phyloP scores from a whole-genome alignment of 1,140 invertebrate species.

The Drosophila ohnishii region DNA sequence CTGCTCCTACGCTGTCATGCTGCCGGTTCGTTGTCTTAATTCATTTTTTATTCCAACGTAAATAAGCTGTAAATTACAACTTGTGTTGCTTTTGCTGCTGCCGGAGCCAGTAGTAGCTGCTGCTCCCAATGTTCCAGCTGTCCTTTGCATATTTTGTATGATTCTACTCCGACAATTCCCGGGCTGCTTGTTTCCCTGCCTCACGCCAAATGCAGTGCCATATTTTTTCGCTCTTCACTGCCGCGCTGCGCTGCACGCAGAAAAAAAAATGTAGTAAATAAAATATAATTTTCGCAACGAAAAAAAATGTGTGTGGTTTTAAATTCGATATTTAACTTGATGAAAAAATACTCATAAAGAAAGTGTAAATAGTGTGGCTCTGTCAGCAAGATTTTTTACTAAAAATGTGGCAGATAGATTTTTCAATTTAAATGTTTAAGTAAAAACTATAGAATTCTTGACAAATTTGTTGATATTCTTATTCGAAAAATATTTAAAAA shows the following conservation, averaged over 20 bases:
- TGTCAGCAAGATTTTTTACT: neutral
- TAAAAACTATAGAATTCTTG: neutral
- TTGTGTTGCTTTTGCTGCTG: conserved; percentile 41
- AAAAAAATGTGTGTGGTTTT: neutral
- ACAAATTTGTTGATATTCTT: too few species aligned
- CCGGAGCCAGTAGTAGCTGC: conserved; percentile 18
- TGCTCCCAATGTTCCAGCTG: conserved; percentile 23
- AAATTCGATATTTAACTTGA: neutral
- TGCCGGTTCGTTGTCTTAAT: conserved; percentile 68
- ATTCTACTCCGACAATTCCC: conserved; percentile 46
- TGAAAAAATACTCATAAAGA: neutral
- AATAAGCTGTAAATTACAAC: conserved; percentile 79
- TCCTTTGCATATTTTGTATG: conserved; percentile 62
- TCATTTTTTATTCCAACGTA: conserved; percentile 78
- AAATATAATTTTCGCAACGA: neutral
- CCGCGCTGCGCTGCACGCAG: neutral
- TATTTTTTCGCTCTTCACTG: conserved; percentile 46
- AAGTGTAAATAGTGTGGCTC: neutral
- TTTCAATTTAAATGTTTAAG: neutral
- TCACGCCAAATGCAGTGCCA: conserved; percentile 43
- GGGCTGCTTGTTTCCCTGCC: conserved; percentile 38
- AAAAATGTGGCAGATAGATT: neutral
- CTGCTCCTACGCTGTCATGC: conserved; percentile 41
- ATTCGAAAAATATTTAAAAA: neutral
- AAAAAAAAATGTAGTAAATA: neutral